These are phyloP conservation scores for Iguana delicatissima DNA, from an alignment of 2,797 vertebrate species.

Conservation along the genomic window DNA sequence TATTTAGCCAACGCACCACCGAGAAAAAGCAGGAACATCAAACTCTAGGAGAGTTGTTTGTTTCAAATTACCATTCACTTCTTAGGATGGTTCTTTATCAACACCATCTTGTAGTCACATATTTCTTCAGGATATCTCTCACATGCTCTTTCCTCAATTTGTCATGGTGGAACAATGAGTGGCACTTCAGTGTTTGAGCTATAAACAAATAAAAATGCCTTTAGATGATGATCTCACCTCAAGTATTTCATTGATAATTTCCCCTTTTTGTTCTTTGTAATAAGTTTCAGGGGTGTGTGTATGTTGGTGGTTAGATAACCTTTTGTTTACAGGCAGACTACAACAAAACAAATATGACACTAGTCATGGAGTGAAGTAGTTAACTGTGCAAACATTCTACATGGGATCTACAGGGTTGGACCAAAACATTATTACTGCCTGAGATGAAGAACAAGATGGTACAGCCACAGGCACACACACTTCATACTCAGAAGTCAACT, in stretches of 20 bases:
- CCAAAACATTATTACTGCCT: neutral
- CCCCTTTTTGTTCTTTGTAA: slow-evolving; percentile 53
- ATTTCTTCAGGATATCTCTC: slow-evolving; percentile 19
- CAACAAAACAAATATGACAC: neutral
- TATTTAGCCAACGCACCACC: neutral
- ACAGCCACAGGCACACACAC: too few relatives aligned
- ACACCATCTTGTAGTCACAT: neutral
- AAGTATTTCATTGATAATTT: slow-evolving; percentile 32
- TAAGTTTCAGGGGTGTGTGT: neutral
- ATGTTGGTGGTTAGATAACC: slow-evolving; percentile 27
- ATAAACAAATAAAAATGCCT: slow-evolving; percentile 14
- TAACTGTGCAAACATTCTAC: neutral
- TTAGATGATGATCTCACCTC: neutral
- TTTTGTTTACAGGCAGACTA: neutral
- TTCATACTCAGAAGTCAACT: too few relatives aligned
- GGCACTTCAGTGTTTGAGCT: neutral
- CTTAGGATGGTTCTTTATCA: neutral
- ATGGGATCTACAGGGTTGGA: neutral
- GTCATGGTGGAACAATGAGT: slow-evolving; percentile 15
- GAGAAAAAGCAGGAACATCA: neutral
- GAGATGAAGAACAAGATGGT: too few relatives aligned
- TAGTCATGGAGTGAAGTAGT: neutral
- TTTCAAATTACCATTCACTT: neutral
- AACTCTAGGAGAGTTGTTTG: neutral
- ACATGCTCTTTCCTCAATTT: slow-evolving; percentile 1